Percentiles rank a stretch among this genome's conserved stretches.
Evolutionary conservation across 2,113 vertebrate genomes (phyloP).

Genomic region (Leucosticte australis): DNA sequence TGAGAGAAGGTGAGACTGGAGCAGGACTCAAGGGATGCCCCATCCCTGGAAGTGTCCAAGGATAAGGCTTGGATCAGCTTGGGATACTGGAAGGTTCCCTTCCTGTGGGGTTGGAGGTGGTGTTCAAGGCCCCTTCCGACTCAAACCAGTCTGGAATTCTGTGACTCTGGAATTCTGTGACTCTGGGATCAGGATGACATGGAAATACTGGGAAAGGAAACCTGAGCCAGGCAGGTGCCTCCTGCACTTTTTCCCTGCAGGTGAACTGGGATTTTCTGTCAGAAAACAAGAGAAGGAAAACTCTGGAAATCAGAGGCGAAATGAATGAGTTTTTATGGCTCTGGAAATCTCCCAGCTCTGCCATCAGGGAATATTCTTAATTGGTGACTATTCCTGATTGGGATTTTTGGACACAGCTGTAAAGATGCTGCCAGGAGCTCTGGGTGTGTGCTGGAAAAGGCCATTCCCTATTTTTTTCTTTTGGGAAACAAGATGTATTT

Average conservation of each 20-base stretch:
- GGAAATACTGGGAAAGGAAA: neutral
- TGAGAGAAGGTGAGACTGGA: neutral
- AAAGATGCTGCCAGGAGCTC: neutral
- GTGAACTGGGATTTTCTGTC: neutral
- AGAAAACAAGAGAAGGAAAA: neutral
- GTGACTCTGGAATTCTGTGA: neutral
- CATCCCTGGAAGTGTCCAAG: neutral
- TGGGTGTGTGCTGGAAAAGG: neutral
- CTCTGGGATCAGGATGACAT: neutral
- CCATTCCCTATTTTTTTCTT: neutral
- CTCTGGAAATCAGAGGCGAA: neutral
- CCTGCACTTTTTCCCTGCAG: neutral
- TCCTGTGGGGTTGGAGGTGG: neutral
- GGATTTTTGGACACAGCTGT: neutral
- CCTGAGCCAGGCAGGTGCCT: neutral
- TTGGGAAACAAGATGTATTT: neutral
- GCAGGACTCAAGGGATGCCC: neutral
- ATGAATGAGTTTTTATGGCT: neutral
- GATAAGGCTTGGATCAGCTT: neutral
- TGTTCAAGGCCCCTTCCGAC: neutral
- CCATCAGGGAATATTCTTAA: neutral
- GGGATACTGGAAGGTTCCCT: neutral
- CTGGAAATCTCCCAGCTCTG: neutral
- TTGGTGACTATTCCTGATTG: fast-evolving
- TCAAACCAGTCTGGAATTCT: neutral